phyloP scores from a whole-genome alignment of 2,797 vertebrate genomes.

The Heliangelus exortis region DNA sequence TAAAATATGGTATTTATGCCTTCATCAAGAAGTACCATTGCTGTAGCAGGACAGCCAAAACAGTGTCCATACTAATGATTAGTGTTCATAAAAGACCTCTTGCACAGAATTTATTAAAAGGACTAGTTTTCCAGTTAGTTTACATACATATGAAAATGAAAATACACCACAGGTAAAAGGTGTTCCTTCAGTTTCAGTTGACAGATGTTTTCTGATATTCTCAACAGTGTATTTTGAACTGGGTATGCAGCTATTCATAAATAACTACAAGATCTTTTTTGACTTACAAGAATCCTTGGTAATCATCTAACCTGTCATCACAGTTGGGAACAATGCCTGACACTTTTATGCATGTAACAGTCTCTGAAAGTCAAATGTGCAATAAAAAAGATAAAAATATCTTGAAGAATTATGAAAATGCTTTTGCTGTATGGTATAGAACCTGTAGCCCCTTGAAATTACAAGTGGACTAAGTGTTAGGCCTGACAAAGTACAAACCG shows the following conservation, averaged over 20 bases:
- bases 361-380: background rate
- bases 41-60: background rate
- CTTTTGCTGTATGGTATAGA: background rate
- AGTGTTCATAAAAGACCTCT: background rate
- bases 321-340: background rate
- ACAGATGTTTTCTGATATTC: background rate
- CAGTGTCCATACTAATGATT: background rate
- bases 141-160: background rate
- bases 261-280: background rate
- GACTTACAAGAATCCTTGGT: background rate
- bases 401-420: background rate
- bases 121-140: background rate
- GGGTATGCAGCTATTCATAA: background rate
- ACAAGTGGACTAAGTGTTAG: background rate
- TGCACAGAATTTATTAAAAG: background rate
- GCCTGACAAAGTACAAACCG: background rate
- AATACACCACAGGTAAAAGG: background rate
- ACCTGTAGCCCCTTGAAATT: background rate
- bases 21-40: background rate
- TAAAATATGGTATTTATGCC: background rate
- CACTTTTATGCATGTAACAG: background rate
- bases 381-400: background rate
- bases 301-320: background rate
- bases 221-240: background rate
- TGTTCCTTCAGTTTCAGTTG: background rate